These are phyloP conservation scores for Tapirus terrestris DNA, from an alignment of 2,113 vertebrate species.

Conservation along the genomic window DNA sequence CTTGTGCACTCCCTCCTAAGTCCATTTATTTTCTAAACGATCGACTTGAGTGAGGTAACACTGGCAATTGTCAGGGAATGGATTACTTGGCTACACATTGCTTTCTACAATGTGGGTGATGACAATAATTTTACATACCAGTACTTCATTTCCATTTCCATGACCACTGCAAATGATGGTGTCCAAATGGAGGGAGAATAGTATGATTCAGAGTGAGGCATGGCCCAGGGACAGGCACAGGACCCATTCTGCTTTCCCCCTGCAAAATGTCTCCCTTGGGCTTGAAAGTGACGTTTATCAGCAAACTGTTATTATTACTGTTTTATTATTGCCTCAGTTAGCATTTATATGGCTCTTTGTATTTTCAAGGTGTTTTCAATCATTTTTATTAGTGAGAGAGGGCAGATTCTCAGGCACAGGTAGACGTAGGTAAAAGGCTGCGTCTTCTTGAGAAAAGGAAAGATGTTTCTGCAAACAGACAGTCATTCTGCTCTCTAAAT, in stretches of 20 bases:
- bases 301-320: slow-evolving; percentile 79
- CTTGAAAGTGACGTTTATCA: slow-evolving; percentile 76
- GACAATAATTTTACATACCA: slow-evolving; percentile 68
- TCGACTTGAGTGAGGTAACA: slow-evolving; percentile 54
- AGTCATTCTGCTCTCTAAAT: slow-evolving; percentile 46
- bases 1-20: background rate
- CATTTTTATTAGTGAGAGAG: slow-evolving; percentile 76
- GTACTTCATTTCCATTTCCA: slow-evolving; percentile 52
- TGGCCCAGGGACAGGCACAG: slow-evolving; percentile 48
- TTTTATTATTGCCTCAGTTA: slow-evolving; percentile 80
- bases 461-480: slow-evolving; percentile 42
- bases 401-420: slow-evolving; percentile 56
- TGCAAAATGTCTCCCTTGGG: slow-evolving; percentile 66
- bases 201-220: slow-evolving; percentile 58
- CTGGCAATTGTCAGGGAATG: slow-evolving; percentile 56
- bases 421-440: slow-evolving; percentile 56
- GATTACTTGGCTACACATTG: slow-evolving; percentile 65
- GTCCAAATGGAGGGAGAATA: slow-evolving; percentile 52
- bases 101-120: slow-evolving; percentile 31
- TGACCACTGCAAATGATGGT: slow-evolving; percentile 63
- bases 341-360: slow-evolving; percentile 79
- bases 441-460: slow-evolving; percentile 47
- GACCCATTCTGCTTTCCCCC: slow-evolving; percentile 34
- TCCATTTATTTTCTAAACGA: slow-evolving; percentile 69
- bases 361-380: slow-evolving; percentile 82